Evolutionary conservation across 2,888 invertebrate species (phyloP).

Genomic region (Thalpophila matura): DNA sequence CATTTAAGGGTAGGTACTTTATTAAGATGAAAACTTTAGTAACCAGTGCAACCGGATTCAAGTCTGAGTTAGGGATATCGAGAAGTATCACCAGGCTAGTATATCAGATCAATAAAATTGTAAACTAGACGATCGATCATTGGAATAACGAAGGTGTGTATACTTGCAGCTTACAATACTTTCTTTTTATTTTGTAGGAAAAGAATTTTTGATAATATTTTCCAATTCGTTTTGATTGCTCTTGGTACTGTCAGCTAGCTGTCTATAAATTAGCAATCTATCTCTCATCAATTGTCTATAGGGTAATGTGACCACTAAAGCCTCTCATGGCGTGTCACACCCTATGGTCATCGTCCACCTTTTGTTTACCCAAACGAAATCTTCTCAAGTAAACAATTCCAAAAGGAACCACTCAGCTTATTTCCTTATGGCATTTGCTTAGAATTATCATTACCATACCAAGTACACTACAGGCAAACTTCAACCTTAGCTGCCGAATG

Average conservation of each 20-base stretch:
- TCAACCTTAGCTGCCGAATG: slow-evolving; percentile 66
- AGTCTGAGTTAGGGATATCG: too few species aligned
- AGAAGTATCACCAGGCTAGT: too few species aligned
- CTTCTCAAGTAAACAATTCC: slow-evolving; percentile 76
- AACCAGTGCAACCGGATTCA: too few species aligned
- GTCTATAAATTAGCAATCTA: slow-evolving; percentile 7
- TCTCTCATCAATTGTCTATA: slow-evolving; percentile 9
- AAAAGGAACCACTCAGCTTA: slow-evolving; percentile 77
- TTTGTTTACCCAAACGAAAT: slow-evolving; percentile 68
- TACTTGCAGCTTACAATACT: too few species aligned
- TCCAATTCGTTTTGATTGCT: background rate
- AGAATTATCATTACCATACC: slow-evolving; percentile 83
- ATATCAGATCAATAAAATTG: too few species aligned
- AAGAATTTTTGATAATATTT: too few species aligned
- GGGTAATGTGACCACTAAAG: slow-evolving; percentile 20
- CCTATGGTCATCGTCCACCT: slow-evolving; percentile 65
- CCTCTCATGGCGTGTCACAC: slow-evolving; percentile 40
- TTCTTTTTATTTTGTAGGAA: too few species aligned
- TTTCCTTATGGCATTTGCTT: slow-evolving; percentile 86
- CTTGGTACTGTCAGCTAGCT: background rate
- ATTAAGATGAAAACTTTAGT: too few species aligned
- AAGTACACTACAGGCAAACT: slow-evolving; percentile 68
- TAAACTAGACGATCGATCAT: too few species aligned
- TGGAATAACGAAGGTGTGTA: too few species aligned
- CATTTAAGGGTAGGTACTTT: too few species aligned